These are phyloP conservation scores for Manis crassicaudata DNA, from an alignment of 2,797 vertebrate genomes.

Conservation along the genomic window DNA sequence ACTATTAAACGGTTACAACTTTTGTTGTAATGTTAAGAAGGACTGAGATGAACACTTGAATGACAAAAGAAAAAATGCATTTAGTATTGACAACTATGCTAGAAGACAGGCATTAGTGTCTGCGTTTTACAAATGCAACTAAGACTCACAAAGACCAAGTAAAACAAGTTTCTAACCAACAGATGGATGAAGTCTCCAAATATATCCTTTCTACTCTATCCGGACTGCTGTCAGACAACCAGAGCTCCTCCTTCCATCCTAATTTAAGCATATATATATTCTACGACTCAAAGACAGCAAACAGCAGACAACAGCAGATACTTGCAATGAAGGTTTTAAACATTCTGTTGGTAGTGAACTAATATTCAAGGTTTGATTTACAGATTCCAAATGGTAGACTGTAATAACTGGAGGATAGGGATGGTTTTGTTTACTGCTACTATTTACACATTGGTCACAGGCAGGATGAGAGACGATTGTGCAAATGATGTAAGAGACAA, in stretches of 20 bases:
- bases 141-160: background rate
- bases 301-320: background rate
- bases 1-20: background rate
- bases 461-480: background rate
- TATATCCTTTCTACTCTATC: background rate
- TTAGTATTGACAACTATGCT: background rate
- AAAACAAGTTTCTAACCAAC: background rate
- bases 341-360: background rate
- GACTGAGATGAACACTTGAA: background rate
- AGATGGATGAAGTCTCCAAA: background rate
- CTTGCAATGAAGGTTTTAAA: background rate
- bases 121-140: conserved; percentile 22
- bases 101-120: background rate
- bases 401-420: background rate
- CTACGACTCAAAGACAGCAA: background rate
- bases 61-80: background rate
- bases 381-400: background rate
- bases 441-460: background rate
- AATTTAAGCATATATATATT: background rate
- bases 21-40: conserved; percentile 42
- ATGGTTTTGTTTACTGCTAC: conserved; percentile 26
- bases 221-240: background rate
- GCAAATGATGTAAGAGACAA: background rate
- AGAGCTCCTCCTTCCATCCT: background rate
- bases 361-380: background rate